A percentile compares a stretch with the other conserved stretches of the same genome.
These are phyloP conservation scores for Acanthopleura granulata DNA, from an alignment of 2,888 invertebrate genomes.

Conservation along the genomic window DNA sequence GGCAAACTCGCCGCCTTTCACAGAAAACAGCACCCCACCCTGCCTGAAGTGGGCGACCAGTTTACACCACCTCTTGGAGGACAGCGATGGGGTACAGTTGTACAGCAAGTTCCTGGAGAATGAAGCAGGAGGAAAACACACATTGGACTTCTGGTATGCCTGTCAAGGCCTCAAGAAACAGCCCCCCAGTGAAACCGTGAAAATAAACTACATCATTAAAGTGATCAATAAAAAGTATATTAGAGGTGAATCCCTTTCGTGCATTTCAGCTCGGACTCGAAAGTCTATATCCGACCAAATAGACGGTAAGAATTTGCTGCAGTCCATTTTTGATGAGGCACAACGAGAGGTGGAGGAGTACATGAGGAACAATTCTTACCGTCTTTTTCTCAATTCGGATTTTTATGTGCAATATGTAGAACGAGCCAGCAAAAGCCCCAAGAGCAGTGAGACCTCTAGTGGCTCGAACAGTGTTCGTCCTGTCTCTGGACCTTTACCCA, in stretches of 20 bases:
- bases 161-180: constrained; percentile 66
- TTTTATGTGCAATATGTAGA: constrained; percentile 79
- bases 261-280: constrained; percentile 85
- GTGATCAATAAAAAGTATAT: constrained; percentile 73
- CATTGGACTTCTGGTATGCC: constrained; percentile 86
- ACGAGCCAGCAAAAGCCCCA: constrained; percentile 64
- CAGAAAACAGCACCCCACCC: constrained; percentile 74
- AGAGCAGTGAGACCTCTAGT: constrained; percentile 59
- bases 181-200: constrained; percentile 74
- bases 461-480: constrained; percentile 63
- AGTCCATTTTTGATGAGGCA: constrained; percentile 87
- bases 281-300: constrained; percentile 75
- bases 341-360: constrained; percentile 85
- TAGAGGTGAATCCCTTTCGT: constrained; percentile 79
- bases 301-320: constrained; percentile 71
- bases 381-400: constrained; percentile 92
- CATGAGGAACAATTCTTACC: constrained; percentile 90
- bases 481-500: constrained; percentile 74
- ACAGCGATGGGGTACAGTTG: constrained; percentile 89
- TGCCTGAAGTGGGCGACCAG: constrained; percentile 92
- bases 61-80: constrained; percentile 85
- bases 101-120: constrained; percentile 76
- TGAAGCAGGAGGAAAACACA: constrained; percentile 62
- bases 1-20: constrained; percentile 69
- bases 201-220: constrained; percentile 80